A percentile compares a stretch with the other conserved stretches of the same genome.
Evolutionary conservation across 2,888 invertebrate species (phyloP).

Genomic region (Archaeoteleia sp.): DNA sequence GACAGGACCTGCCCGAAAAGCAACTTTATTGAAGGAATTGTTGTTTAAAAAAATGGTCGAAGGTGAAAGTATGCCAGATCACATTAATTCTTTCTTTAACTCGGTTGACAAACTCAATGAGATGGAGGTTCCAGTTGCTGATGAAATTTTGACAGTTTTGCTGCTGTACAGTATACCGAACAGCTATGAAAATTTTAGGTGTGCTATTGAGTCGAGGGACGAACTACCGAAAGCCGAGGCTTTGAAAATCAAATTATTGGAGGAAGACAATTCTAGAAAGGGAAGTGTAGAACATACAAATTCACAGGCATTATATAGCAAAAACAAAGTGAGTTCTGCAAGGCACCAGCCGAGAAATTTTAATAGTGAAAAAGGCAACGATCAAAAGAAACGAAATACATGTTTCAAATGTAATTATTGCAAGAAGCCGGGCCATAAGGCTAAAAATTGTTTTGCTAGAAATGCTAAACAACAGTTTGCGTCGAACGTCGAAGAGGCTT

Average conservation of each 20-base stretch:
- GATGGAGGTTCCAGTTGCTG: slow-evolving; percentile 30
- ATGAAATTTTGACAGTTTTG: slow-evolving; percentile 29
- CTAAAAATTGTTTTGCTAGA: slow-evolving; percentile 12
- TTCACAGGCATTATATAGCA: not conserved
- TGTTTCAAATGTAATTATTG: slow-evolving; percentile 16
- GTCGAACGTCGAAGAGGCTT: not conserved
- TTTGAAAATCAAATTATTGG: slow-evolving; percentile 34
- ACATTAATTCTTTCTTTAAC: slow-evolving; percentile 29
- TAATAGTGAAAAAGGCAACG: not conserved
- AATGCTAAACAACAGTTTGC: not conserved
- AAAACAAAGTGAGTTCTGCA: not conserved
- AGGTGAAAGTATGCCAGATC: slow-evolving; percentile 31
- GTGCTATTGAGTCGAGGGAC: slow-evolving; percentile 45
- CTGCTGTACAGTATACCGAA: slow-evolving; percentile 40
- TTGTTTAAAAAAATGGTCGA: slow-evolving; percentile 38
- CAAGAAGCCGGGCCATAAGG: slow-evolving; percentile 14
- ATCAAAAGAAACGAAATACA: not conserved
- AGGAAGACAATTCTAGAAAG: slow-evolving; percentile 33
- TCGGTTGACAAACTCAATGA: slow-evolving; percentile 39
- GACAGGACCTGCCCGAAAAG: slow-evolving; percentile 40
- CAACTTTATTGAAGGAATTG: slow-evolving; percentile 39
- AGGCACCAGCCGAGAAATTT: not conserved
- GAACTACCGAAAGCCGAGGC: slow-evolving; percentile 37
- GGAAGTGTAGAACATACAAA: slow-evolving; percentile 3
- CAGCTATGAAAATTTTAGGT: slow-evolving; percentile 40